Conservation (phyloP, 2,113 vertebrate species). For the Meles meles region DNA sequence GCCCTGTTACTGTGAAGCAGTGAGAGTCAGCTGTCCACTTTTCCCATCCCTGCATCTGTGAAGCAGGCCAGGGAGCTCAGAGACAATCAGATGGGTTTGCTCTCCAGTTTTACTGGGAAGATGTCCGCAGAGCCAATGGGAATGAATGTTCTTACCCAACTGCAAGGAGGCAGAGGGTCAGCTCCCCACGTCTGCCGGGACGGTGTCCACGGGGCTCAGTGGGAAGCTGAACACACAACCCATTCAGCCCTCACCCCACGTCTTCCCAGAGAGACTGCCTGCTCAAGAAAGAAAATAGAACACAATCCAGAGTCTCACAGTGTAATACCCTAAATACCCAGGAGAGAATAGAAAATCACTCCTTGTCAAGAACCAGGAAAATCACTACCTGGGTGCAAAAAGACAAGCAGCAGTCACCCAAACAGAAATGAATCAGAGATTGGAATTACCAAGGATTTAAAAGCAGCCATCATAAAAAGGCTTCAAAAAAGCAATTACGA, state of each 20-base stretch:
- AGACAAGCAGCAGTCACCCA: background rate
- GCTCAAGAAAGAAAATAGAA: background rate
- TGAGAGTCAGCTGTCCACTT: fast-evolving
- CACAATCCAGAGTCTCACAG: background rate
- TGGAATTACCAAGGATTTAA: background rate
- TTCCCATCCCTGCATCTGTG: background rate
- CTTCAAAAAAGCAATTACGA: background rate
- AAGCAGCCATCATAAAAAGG: background rate
- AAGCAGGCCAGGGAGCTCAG: background rate
- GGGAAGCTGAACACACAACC: background rate
- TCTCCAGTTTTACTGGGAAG: background rate
- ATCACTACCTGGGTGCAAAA: background rate
- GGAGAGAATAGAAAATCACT: background rate
- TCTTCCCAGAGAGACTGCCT: background rate
- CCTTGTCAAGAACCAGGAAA: background rate
- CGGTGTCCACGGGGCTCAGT: too few species aligned
- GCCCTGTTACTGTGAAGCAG: background rate
- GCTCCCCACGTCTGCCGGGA: too few species aligned
- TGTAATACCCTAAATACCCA: background rate
- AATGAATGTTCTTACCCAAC: too few species aligned
- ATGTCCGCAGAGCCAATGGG: background rate
- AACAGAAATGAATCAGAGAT: background rate
- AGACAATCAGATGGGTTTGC: fast-evolving
- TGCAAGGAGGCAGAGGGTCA: fast-evolving
- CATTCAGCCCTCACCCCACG: fast-evolving